Percentiles rank a stretch among this genome's conserved stretches.
Evolutionary conservation across 2,888 invertebrate genomes (phyloP).

Genomic region (Tipula vernalis): DNA sequence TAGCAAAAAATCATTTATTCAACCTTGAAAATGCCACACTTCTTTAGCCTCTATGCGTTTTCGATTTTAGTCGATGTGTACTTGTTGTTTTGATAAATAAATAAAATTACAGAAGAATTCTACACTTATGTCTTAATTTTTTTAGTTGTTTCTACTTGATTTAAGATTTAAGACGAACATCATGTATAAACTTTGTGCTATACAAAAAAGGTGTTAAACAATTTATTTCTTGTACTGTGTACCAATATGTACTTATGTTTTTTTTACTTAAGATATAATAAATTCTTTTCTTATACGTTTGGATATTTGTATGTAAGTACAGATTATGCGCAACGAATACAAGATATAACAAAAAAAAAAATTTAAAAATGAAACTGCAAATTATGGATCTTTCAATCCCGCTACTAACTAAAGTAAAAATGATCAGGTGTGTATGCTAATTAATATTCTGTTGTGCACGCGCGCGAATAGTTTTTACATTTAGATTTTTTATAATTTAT

Average conservation of each 20-base stretch:
- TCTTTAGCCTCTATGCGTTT: neutral
- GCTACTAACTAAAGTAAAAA: neutral
- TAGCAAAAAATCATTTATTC: neutral
- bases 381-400: neutral
- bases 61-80: neutral
- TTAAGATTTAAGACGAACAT: neutral
- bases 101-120: neutral
- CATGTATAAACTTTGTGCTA: neutral
- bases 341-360: neutral
- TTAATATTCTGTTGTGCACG: neutral
- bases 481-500: neutral
- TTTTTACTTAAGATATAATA: neutral
- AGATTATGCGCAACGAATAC: neutral
- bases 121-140: neutral
- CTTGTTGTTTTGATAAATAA: neutral
- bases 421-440: neutral
- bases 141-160: neutral
- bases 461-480: neutral
- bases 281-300: neutral
- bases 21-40: neutral
- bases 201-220: neutral
- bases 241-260: neutral
- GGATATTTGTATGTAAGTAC: neutral
- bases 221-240: neutral
- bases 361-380: too few relatives aligned